These are phyloP conservation scores for Corythornis leucogaster DNA, from an alignment of 2,797 vertebrate genomes.

Conservation along the genomic window DNA sequence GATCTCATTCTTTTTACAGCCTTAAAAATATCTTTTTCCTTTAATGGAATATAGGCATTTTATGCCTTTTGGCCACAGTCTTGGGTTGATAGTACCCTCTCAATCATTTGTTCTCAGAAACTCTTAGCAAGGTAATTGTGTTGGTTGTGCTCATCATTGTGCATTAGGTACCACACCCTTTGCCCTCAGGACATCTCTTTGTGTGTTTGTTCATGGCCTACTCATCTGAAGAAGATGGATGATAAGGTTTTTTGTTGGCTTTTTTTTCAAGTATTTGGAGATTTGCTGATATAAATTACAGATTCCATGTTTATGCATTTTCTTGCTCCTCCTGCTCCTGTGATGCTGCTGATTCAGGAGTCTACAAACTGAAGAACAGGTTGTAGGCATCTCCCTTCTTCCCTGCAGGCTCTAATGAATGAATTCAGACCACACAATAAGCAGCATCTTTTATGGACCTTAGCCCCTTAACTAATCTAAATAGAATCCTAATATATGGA, in stretches of 20 bases:
- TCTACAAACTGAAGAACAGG: background rate
- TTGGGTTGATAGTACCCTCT: background rate
- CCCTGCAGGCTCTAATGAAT: background rate
- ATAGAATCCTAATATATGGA: background rate
- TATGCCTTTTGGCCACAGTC: background rate
- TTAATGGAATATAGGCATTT: background rate
- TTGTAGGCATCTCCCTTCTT: background rate
- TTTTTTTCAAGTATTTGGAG: background rate
- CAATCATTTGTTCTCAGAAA: background rate
- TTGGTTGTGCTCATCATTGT: background rate
- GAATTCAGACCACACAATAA: background rate
- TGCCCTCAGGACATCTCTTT: background rate
- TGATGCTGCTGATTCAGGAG: background rate
- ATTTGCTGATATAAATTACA: background rate
- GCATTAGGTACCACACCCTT: rapidly evolving
- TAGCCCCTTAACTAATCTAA: background rate
- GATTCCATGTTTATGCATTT: background rate
- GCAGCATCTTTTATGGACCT: background rate
- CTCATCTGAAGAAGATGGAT: background rate
- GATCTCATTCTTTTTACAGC: background rate
- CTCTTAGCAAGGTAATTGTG: background rate
- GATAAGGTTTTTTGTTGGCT: background rate
- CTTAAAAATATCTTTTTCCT: background rate
- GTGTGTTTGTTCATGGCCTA: background rate
- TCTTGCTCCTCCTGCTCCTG: background rate